These are phyloP conservation scores for Siniperca knerii DNA, from an alignment of 2,113 vertebrate genomes.

Conservation along the genomic window DNA sequence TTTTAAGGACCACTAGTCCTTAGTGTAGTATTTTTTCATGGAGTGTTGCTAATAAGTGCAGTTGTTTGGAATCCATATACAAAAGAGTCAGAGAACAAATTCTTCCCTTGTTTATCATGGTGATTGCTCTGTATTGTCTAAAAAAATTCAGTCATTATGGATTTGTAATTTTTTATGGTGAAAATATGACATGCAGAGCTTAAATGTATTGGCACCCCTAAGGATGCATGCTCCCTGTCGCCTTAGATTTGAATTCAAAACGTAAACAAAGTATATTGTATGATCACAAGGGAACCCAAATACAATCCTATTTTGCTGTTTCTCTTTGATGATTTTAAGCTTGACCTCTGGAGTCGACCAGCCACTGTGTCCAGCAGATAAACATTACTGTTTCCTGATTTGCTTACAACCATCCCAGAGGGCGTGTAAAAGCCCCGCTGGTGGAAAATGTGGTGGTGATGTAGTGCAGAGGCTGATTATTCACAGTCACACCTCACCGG, in stretches of 20 bases:
- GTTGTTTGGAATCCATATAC: not conserved
- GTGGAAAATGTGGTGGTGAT: conserved; percentile 63
- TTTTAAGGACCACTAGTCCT: no score
- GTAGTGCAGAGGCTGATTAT: conserved; percentile 62
- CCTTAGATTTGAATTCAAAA: not conserved
- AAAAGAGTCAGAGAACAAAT: not conserved
- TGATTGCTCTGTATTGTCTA: not conserved
- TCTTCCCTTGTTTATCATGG: not conserved
- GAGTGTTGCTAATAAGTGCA: not conserved
- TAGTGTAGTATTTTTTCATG: not conserved
- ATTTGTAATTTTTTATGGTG: not conserved
- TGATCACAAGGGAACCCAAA: no score
- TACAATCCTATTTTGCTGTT: not conserved
- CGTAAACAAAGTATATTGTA: no score
- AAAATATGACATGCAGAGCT: not conserved
- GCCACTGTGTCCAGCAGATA: conserved; percentile 41
- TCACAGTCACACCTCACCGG: conserved; percentile 68
- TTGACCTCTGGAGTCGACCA: conserved; percentile 25
- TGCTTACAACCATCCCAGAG: conserved; percentile 34
- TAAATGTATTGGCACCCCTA: not conserved
- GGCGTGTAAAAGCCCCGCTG: conserved; percentile 32
- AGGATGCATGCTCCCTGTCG: not conserved
- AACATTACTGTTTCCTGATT: conserved; percentile 51
- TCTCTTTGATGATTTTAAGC: conserved; percentile 15
- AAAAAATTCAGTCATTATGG: not conserved